Evolutionary conservation across 1,140 invertebrate species (phyloP), one percentile per base, ranked within the genome.

Genomic region (Hycleus cichorii): DNA sequence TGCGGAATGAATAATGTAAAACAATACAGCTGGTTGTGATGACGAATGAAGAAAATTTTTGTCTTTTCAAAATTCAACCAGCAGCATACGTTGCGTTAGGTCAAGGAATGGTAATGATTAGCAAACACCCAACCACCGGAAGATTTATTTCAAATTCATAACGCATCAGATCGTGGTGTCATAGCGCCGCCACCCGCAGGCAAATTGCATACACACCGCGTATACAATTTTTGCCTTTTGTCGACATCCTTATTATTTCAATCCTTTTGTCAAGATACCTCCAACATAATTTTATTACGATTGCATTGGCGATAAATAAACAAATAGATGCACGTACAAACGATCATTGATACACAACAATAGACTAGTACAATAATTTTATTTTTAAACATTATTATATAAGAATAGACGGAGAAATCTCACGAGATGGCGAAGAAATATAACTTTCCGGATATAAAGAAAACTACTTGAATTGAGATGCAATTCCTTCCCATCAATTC

Each of bases 221-320:
- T 58, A 53, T 58, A 48, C 43, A 42, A n/a, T 42, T 48, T 53
- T 58, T 49, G 44, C 57, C 49, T 43, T 58, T 58, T 46, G 43
- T 51, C 47, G 55, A 57, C 55, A 57, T 57, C 55, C 55, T 57
- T 45, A 48, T 43, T 43, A 10, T 40, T 49, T 49, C 48, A 39
- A 45, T 57, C 55, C 32, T 32, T 39, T 49, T 59, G 49, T 55
- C 58, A 49, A 11, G 27, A 54, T 59, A 43, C 27, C 18, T 18
- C 18, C 18, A 18, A 18, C 18, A 18, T 18, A 18, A 18, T 18
- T 18, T 18, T 18, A 18, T 18, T 18, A 26, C 40, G 26, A 27
- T 39, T 59, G 38, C 49, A 44, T 25, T 24, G 18, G 42, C 25
- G 39, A 59, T 59, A 59, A 59, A 59, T 18, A 18, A 18, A 18